phyloP scores from a whole-genome alignment of 2,113 vertebrate species.

The Siniperca chuatsi region DNA sequence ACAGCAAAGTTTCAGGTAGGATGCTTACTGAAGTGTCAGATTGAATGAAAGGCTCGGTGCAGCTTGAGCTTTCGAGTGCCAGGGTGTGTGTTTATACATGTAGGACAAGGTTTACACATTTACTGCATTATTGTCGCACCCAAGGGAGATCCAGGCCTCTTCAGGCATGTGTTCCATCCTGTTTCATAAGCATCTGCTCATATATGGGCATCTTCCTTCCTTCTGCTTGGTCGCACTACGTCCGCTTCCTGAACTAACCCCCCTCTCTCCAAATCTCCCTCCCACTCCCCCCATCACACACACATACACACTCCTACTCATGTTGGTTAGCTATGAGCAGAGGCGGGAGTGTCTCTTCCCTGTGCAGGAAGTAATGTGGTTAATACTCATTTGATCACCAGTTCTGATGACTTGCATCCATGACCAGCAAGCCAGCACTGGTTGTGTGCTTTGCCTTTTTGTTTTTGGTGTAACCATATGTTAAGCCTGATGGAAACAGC shows the following conservation, averaged over 20 bases:
- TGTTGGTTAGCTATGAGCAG: conserved; percentile 36
- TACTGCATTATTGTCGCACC: conserved; percentile 50
- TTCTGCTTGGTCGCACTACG: conserved; percentile 44
- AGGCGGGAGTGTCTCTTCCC: conserved; percentile 52
- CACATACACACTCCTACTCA: conserved; percentile 59
- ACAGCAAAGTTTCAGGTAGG: conserved; percentile 3
- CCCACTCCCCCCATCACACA: conserved; percentile 4
- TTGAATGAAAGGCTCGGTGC: conserved; percentile 10
- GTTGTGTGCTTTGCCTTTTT: conserved; percentile 12
- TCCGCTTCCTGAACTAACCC: conserved; percentile 63
- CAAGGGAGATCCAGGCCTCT: conserved; percentile 52
- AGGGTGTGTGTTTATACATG: conserved; percentile 35
- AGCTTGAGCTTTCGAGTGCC: neutral
- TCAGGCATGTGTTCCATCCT: conserved; percentile 69
- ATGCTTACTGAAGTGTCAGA: conserved; percentile 1
- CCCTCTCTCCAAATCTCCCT: neutral
- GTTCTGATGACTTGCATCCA: conserved; percentile 43
- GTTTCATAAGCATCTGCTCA: conserved; percentile 72
- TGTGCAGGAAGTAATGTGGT: conserved; percentile 74
- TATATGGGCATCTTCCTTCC: conserved; percentile 81
- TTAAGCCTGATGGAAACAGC: conserved; percentile 21
- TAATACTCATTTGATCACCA: conserved; percentile 66
- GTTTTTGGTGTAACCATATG: conserved; percentile 9
- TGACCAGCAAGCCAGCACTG: conserved; percentile 26
- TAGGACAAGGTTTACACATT: conserved; percentile 57